Evolutionary conservation across 2,797 vertebrate genomes (phyloP).

Genomic region (Ciconia nigra): DNA sequence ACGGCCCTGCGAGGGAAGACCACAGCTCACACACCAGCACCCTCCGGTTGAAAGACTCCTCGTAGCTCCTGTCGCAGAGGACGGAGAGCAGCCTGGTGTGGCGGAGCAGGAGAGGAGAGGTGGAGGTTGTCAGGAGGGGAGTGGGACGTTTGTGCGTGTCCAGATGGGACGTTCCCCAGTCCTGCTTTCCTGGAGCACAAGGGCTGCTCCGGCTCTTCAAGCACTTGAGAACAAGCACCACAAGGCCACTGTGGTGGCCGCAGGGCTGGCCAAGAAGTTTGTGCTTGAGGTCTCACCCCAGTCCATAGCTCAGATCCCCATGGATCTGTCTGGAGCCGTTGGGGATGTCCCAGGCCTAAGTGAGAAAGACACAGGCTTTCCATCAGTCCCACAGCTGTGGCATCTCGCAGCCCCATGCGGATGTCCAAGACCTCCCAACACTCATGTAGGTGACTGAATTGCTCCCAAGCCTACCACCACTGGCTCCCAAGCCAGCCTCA

Average conservation of each 20-base stretch:
- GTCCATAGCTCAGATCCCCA: neutral
- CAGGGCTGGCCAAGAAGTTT: neutral
- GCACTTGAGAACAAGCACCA: neutral
- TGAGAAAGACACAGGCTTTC: neutral
- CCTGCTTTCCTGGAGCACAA: neutral
- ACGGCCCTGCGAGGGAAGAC: accelerated
- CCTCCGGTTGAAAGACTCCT: neutral
- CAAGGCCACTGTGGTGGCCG: accelerated
- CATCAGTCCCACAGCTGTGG: accelerated
- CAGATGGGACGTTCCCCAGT: neutral
- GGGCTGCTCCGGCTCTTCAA: neutral
- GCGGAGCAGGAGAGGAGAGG: neutral
- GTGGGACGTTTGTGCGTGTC: accelerated
- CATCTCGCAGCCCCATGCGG: neutral
- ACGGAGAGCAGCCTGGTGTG: neutral
- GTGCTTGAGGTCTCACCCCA: neutral
- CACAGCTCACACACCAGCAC: neutral
- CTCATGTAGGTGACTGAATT: neutral
- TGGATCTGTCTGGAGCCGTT: neutral
- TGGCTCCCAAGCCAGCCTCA: neutral
- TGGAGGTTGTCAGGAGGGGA: neutral
- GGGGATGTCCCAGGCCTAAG: neutral
- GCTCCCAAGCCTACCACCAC: neutral
- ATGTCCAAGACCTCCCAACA: neutral
- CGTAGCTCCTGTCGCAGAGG: accelerated